phyloP scores from a whole-genome alignment of 2,888 invertebrate species.

The Melieria crassipennis region DNA sequence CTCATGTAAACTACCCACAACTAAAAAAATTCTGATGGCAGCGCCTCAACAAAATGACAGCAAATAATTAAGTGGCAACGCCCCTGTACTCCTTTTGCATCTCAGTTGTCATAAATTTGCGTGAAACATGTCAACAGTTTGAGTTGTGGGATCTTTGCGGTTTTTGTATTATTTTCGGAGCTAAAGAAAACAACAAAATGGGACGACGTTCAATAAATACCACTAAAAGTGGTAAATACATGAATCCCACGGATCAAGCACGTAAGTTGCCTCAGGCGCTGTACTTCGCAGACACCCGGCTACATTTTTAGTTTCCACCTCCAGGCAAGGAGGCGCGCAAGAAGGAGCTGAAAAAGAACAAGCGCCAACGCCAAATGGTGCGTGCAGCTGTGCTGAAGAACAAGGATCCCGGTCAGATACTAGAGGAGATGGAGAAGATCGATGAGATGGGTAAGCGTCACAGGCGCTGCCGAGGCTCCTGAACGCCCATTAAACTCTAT shows the following conservation, averaged over 20 bases:
- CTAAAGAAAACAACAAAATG: constrained; percentile 69
- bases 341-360: constrained; percentile 98
- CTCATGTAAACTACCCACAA: too few relatives aligned
- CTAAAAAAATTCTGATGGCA: too few relatives aligned
- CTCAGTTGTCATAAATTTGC: too few relatives aligned
- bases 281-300: background rate
- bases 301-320: background rate
- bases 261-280: constrained; percentile 73
- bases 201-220: constrained; percentile 96
- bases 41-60: too few relatives aligned
- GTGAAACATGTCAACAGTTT: too few relatives aligned
- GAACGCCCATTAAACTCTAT: background rate
- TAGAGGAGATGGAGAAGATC: constrained; percentile 96
- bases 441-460: constrained; percentile 91
- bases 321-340: constrained; percentile 96
- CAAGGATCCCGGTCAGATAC: constrained; percentile 94
- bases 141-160: too few relatives aligned
- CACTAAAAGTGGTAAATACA: constrained; percentile 99
- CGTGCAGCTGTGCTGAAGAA: constrained; percentile 96
- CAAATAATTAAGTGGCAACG: too few relatives aligned
- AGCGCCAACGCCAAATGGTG: constrained; percentile 95
- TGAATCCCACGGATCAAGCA: constrained; percentile 99
- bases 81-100: too few relatives aligned
- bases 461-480: background rate
- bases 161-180: too few relatives aligned